phyloP scores from a whole-genome alignment of 2,888 invertebrate genomes.

The Tipula lateralis region DNA sequence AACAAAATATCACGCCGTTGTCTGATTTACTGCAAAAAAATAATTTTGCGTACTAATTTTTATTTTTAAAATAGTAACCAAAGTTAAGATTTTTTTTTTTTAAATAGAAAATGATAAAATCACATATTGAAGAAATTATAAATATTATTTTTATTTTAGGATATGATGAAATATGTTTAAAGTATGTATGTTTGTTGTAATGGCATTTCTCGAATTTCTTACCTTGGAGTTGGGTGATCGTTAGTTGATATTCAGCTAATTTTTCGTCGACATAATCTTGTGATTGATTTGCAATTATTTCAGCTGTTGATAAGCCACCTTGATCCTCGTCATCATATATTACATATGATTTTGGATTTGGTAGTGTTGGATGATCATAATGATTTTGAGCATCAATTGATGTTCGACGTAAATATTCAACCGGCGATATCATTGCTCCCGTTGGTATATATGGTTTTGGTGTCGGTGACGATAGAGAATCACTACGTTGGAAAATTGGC shows the following conservation, averaged over 20 bases:
- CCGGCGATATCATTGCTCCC: conserved; percentile 54
- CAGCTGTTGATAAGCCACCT: conserved; percentile 79
- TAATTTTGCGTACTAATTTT: neutral
- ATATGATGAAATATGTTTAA: neutral
- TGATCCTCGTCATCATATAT: conserved; percentile 64
- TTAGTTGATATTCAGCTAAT: conserved; percentile 87
- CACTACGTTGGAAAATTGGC: conserved; percentile 43
- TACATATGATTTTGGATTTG: conserved; percentile 58
- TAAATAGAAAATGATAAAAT: conserved; percentile 24
- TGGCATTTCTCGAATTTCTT: conserved; percentile 42
- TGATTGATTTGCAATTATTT: conserved; percentile 88
- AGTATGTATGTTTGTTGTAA: neutral
- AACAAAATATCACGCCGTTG: neutral
- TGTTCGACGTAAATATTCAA: conserved; percentile 57
- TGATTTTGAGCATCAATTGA: conserved; percentile 52
- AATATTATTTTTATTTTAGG: conserved; percentile 24
- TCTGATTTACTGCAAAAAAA: conserved; percentile 24
- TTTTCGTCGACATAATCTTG: conserved; percentile 94
- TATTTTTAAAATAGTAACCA: conserved; percentile 24
- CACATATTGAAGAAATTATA: conserved; percentile 24
- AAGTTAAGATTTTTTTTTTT: neutral
- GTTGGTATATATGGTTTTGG: conserved; percentile 51
- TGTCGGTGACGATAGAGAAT: conserved; percentile 37
- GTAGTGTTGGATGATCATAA: conserved; percentile 70
- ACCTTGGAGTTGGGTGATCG: conserved; percentile 87